Evolutionary conservation across 2,888 invertebrate genomes (phyloP).

Genomic region (Choreutis nemorana): DNA sequence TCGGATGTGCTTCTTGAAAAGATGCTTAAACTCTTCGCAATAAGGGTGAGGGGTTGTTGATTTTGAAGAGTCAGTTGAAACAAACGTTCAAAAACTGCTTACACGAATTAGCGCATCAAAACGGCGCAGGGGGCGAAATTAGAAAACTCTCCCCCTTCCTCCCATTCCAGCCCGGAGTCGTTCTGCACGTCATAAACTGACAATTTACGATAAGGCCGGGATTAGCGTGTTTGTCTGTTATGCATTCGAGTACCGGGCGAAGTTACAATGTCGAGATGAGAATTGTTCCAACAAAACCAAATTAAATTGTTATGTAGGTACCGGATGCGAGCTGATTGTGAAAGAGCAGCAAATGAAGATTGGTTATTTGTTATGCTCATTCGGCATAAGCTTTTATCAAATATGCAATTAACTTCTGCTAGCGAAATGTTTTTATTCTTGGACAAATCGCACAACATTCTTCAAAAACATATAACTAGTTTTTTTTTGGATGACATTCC

Average conservation of each 20-base stretch:
- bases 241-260: conserved; percentile 33
- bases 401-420: too few species aligned
- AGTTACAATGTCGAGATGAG: conserved; percentile 29
- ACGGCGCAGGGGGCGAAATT: conserved; percentile 61
- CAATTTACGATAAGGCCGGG: conserved; percentile 67
- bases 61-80: conserved; percentile 54
- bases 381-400: too few species aligned
- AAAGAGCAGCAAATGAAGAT: too few species aligned
- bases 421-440: too few species aligned
- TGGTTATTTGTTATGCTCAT: too few species aligned
- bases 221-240: conserved; percentile 66
- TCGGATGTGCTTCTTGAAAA: conserved; percentile 8
- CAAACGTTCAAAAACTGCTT: conserved; percentile 65
- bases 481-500: too few species aligned
- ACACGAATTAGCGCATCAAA: conserved; percentile 66
- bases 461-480: too few species aligned
- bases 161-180: conserved; percentile 34
- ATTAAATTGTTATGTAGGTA: too few species aligned
- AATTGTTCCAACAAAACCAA: too few species aligned
- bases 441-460: too few species aligned
- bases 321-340: too few species aligned
- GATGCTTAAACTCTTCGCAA: conserved; percentile 18
- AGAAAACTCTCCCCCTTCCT: conserved; percentile 49
- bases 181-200: conserved; percentile 69
- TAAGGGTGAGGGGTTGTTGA: conserved; percentile 23